Evolutionary conservation across 2,797 vertebrate genomes (phyloP), one percentile per base, ranked within the genome.

Genomic region (Acanthurus tractus): DNA sequence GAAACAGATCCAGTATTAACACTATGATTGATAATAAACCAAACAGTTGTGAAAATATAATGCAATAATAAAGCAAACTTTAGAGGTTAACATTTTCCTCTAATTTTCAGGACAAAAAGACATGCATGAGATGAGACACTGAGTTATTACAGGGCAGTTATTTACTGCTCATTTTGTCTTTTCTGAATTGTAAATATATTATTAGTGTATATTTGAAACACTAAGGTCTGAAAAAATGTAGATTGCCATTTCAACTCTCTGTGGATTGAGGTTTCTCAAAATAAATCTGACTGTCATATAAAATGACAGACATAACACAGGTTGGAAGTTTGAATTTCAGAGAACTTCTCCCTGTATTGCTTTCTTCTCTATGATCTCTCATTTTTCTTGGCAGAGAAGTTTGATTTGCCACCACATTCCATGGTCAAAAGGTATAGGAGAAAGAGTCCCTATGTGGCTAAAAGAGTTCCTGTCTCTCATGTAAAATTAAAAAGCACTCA

Each of bases 401-500:
- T 42, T 82, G 69, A 83, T 86, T 79, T 76, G 73, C 62, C 67
- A 75, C 74, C 10, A 59, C 76, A 88, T 88, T 90, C 82, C 81
- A 53, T 52, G 66, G 68, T 79, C 70, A 46, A 79, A 83, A 78
- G 29, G 70, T 72, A 66, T 11, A 78, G 48, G 58, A 84, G 79
- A 75, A 74, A 68, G 69, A 81, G 58, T 82, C 68, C 79, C 66
- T 20, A 4, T 52, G 77, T 81, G 79, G 57, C 67, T 58, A 8
- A 69, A 86, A 70, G 46, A 81, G 82, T 79, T 89, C 63, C 79
- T 22, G 69, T 77, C 80, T 88, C 84, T 81, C 75, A 63, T 82
- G 80, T 86, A 76, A 88, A 87, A 91, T 91, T 86, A 90, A 92
- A 92, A 87, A 79, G 56, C 63, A 74, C 86, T 88, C 82, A 83